Base-by-base conservation (phyloP, 2,888 invertebrate genomes). In the Agrotis clavis region DNA sequence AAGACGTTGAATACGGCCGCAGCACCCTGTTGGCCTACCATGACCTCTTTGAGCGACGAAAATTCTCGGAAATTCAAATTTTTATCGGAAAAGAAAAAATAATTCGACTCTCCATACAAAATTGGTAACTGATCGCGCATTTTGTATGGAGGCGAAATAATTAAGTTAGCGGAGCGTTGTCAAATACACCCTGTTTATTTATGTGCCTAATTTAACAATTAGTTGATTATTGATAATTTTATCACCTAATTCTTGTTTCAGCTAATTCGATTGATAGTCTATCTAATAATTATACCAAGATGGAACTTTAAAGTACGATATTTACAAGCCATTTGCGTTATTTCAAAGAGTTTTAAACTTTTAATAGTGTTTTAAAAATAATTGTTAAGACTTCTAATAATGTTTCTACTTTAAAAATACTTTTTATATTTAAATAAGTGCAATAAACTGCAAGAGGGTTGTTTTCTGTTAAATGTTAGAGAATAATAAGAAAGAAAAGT, bases 381-480 rank as follows among this genome's bases (percentile, higher is more conserved):
- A 69, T 56, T 82, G 45, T 75, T 71, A 19, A 65, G 61, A 57
- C n/a, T 66, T 68, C 62, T 57, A 57, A n/a, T 25, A 67, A 65
- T 74, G 57, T 67, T 71, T 74, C 48, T 63, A 69, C 53, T 72
- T 53, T 51, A 25, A 25, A 70, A 69, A 71, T 66, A 71, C 6
- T 48, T 63, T 64, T 74, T 64, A 47, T 57, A 57, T 6, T 50
- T 51, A 7, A 21, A 45, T 71, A 76, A 65, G 67, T 62, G 69
- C 67, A 72, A 65, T 65, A 41, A 74, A 62, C 56, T 62, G 68
- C 57, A 67, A 56, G 57, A 61, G 61, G 64, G 56, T 72, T 83
- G 83, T 76, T 76, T 70, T 82, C 59, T 80, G 83, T 79, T 79
- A 71, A 67, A 57, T 48, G 47, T 72, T 57, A 67, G 19, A 76